These are phyloP conservation scores for Cerceris ruficornis DNA, from an alignment of 2,888 invertebrate species.

Conservation along the genomic window DNA sequence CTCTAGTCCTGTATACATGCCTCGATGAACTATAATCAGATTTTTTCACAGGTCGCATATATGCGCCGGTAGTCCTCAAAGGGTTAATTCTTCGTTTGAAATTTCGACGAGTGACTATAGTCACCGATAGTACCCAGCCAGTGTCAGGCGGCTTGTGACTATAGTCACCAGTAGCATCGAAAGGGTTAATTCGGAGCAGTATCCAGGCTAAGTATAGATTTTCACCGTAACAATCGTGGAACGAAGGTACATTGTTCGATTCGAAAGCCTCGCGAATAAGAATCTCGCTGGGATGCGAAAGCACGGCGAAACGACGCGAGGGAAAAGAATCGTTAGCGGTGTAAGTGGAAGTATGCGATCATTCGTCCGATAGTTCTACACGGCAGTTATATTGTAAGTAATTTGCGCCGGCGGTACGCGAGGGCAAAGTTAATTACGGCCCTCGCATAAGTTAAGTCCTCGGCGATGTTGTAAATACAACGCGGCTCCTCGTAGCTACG, in stretches of 20 bases:
- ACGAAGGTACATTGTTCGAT: neutral
- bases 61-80: too few relatives aligned
- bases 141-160: too few relatives aligned
- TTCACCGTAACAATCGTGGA: too few relatives aligned
- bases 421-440: conserved; percentile 58
- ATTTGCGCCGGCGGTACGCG: conserved; percentile 51
- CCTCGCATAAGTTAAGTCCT: conserved; percentile 54
- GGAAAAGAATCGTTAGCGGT: conserved; percentile 38
- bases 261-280: neutral
- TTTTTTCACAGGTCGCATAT: too few relatives aligned
- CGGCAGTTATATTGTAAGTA: conserved; percentile 55
- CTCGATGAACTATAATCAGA: too few relatives aligned
- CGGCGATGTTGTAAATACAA: conserved; percentile 48
- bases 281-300: conserved; percentile 13
- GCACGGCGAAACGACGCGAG: conserved; percentile 11
- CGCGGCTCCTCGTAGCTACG: conserved; percentile 42
- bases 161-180: too few relatives aligned
- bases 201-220: too few relatives aligned
- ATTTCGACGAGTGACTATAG: too few relatives aligned
- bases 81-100: too few relatives aligned
- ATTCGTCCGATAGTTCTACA: conserved; percentile 61
- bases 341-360: conserved; percentile 57
- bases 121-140: too few relatives aligned
- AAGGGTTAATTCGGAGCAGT: too few relatives aligned
- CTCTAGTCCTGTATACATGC: too few relatives aligned